phyloP scores from a whole-genome alignment of 1,140 invertebrate genomes.

The Trinorchestia longiramus region DNA sequence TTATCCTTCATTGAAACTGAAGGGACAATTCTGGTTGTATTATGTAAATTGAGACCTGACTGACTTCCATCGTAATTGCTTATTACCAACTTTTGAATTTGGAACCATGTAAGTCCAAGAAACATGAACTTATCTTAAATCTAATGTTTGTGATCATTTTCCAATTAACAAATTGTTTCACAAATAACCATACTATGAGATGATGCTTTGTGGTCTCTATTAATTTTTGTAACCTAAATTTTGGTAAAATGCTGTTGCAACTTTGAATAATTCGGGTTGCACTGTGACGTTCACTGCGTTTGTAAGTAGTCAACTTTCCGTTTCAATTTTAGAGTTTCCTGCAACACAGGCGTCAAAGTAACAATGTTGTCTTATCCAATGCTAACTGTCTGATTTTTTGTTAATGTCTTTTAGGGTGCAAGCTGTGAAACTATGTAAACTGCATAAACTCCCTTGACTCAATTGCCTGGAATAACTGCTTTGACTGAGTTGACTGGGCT shows the following conservation, averaged over 20 bases:
- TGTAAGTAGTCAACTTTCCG: not conserved
- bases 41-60: not conserved
- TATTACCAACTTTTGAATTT: not conserved
- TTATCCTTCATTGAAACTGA: not conserved
- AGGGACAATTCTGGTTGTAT: not conserved
- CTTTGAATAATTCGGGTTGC: not conserved
- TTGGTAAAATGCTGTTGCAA: not conserved
- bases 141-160: no score
- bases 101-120: not conserved
- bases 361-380: not conserved
- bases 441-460: no score
- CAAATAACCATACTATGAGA: not conserved
- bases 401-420: not conserved
- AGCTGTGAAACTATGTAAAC: not conserved
- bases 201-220: not conserved
- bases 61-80: not conserved
- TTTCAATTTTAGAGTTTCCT: not conserved
- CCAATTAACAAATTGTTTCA: not conserved
- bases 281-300: not conserved
- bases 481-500: no score
- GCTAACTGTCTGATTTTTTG: not conserved
- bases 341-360: not conserved
- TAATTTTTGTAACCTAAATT: not conserved
- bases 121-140: not conserved
- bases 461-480: no score